Percentiles rank a stretch among this genome's conserved stretches.
phyloP scores from a whole-genome alignment of 2,113 vertebrate species.

The Tragulus kanchil region DNA sequence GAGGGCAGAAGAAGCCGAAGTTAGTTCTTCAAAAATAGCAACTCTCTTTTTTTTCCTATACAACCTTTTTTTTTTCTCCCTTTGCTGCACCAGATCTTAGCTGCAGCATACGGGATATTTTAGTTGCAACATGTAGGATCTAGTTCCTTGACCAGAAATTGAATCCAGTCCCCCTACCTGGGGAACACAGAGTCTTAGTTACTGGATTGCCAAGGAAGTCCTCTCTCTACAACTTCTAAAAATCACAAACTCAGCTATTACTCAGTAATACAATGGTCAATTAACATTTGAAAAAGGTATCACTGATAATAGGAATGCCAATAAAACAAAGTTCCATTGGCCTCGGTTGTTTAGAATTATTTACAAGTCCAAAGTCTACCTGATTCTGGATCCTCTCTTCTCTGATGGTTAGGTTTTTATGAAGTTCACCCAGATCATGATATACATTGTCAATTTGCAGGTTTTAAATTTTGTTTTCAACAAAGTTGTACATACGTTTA shows the following conservation, averaged over 20 bases:
- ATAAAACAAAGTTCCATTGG: neutral
- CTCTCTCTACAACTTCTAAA: neutral
- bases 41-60: neutral
- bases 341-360: neutral
- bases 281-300: slow-evolving; percentile 35
- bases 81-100: too few species aligned
- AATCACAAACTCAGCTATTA: neutral
- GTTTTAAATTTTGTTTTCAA: neutral
- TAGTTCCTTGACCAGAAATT: neutral
- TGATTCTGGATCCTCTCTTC: neutral
- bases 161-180: neutral
- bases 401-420: neutral
- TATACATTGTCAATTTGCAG: neutral
- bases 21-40: neutral
- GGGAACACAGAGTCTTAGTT: neutral
- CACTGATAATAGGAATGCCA: neutral
- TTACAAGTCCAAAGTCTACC: neutral
- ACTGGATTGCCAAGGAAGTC: neutral
- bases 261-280: slow-evolving; percentile 1
- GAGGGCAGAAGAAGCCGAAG: slow-evolving; percentile 54
- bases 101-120: neutral
- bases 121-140: neutral
- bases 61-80: neutral
- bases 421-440: neutral
- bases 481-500: neutral